Conservation (phyloP, 2,797 vertebrate species). For the Bryconaethiops microstoma region DNA sequence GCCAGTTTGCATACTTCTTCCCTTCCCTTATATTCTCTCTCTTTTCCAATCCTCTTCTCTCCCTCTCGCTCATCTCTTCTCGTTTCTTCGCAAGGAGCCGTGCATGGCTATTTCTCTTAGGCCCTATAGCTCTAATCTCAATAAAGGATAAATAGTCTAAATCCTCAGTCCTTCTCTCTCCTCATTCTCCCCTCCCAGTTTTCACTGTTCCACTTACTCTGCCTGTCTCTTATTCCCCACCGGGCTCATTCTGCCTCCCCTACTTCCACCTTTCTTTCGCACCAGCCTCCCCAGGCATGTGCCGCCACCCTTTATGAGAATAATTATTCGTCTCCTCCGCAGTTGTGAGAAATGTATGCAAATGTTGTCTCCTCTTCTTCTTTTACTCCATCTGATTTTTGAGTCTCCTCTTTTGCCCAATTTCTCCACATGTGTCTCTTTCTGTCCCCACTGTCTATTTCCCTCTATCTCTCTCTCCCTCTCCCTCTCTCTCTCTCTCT, state of each 20-base stretch:
- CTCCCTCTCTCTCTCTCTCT: conserved; percentile 48
- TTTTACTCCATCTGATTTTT: conserved; percentile 14
- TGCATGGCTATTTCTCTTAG: conserved; percentile 75
- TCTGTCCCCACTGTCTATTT: conserved; percentile 43
- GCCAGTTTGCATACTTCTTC: not conserved
- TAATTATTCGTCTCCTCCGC: conserved; percentile 39
- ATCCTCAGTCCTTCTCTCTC: conserved; percentile 58
- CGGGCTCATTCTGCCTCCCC: conserved; percentile 3
- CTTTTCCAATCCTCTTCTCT: not conserved
- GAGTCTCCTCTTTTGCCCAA: not conserved
- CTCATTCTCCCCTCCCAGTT: conserved; percentile 36
- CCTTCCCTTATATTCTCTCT: not conserved
- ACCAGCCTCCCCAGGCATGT: conserved; percentile 29
- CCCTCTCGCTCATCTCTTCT: conserved; percentile 10
- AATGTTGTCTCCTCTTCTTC: conserved; percentile 24
- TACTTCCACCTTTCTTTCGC: conserved; percentile 17
- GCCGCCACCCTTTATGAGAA: conserved; percentile 28
- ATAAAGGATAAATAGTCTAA: conserved; percentile 73
- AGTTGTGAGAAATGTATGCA: conserved; percentile 41
- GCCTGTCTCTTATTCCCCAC: conserved; percentile 4
- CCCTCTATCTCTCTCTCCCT: conserved; percentile 20
- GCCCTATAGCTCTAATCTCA: conserved; percentile 77
- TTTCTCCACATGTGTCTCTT: not conserved
- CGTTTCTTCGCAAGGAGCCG: conserved; percentile 62
- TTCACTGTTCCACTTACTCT: conserved; percentile 16